Evolutionary conservation across 92 coral and sea anemone genomes (phyloP).

Genomic region (Umimayanthus chanpuru): DNA sequence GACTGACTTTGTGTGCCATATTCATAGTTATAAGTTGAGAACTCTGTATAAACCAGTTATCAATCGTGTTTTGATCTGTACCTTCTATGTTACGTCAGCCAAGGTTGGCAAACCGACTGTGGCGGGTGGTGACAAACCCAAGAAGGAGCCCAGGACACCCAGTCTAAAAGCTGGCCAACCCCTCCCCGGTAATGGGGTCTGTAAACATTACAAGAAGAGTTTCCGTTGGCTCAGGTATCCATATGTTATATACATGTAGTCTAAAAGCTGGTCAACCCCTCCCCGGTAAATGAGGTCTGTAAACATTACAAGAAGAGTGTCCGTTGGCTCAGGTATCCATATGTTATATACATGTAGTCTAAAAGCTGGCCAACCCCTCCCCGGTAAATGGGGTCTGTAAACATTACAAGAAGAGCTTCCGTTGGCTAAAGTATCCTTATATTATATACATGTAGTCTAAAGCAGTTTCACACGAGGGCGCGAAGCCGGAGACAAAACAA

Average conservation of each 20-base stretch:
- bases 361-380: constrained; percentile 85
- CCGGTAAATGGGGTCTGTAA: constrained; percentile 90
- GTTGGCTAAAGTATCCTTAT: constrained; percentile 79
- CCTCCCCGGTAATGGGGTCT: constrained; percentile 86
- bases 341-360: constrained; percentile 19
- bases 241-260: neutral
- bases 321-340: constrained; percentile 83
- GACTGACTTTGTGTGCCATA: no score
- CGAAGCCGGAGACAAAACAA: neutral
- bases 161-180: constrained; percentile 82
- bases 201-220: constrained; percentile 96
- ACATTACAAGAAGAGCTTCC: constrained; percentile 92
- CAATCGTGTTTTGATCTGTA: neutral
- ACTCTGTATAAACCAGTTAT: neutral
- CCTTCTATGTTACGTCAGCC: neutral
- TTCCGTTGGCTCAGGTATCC: constrained; percentile 87
- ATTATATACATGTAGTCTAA: constrained; percentile 35
- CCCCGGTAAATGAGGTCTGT: constrained; percentile 88
- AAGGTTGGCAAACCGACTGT: constrained; percentile 17
- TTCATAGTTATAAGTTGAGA: neutral
- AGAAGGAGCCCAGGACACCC: constrained; percentile 63
- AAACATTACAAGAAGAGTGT: constrained; percentile 95
- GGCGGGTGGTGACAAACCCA: constrained; percentile 46
- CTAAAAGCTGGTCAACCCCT: constrained; percentile 84
- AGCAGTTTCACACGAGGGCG: neutral